Evolutionary conservation across 2,888 invertebrate genomes (phyloP), one percentile per base, ranked within the genome.

Genomic region (Melanostoma mellinum): DNA sequence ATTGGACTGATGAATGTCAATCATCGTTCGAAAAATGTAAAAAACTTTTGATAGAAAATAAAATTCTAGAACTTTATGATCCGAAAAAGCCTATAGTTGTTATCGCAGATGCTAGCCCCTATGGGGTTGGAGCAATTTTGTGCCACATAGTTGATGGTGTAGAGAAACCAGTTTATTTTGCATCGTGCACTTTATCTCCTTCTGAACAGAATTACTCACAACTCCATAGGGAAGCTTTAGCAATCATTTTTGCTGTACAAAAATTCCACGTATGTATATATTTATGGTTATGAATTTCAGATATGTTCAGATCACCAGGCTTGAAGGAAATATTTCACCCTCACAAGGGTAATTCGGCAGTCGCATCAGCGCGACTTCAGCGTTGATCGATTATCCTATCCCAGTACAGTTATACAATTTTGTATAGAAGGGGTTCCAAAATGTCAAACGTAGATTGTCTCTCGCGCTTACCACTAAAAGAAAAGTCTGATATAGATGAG

Each of bases 191-290:
- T 0, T 61, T 86, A 38, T 63, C 67, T n/a, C 48, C 71, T 4
- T 63, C 77, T 2, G 67, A 81, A 40, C 53, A 40, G 38, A 20
- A 20, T 20, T 20, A 20, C 20, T 20, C 20, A 20, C 20, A 20
- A 20, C 20, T 20, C 20, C 20, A 86, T 86, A 76, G 85, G 6
- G 88, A 88, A 85, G 89, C 88, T 6, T 82, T 90, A 8, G 88
- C 88, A 9, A 86, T 91, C 1, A 84, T 90, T 30, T 91, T 87
- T 73, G 90, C 89, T 1, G 87, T 91, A 0, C 86, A 88, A 36
- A 89, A 89, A 85, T 92, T 91, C 85, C 89, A 90, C 67, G 86
- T 89, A n/a, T n/a, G 86, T 89, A 36, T 92, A 89, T 82, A 56
- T 92, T 3, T 90, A 87, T 85, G 92, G 52, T 44, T 80, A 65